These are phyloP conservation scores for Eumacrocentrus americanus DNA, from an alignment of 2,888 invertebrate species.

Conservation along the genomic window DNA sequence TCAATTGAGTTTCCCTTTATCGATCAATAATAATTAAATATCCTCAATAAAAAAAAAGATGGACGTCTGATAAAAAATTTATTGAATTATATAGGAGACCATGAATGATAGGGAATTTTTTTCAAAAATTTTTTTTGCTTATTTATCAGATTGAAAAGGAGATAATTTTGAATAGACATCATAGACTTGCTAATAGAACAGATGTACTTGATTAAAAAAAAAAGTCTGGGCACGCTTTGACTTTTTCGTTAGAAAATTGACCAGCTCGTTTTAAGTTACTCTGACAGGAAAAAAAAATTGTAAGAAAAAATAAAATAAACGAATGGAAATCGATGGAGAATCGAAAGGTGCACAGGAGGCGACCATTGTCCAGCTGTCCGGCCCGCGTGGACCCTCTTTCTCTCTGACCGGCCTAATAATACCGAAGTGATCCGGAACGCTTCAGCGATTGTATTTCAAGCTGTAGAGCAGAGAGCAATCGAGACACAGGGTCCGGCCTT, in stretches of 20 bases:
- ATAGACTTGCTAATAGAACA: neutral
- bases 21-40: too few relatives aligned
- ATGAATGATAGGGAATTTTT: too few relatives aligned
- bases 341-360: slow-evolving; percentile 20
- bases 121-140: neutral
- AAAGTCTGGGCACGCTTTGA: neutral
- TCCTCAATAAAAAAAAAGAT: too few relatives aligned
- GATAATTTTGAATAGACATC: slow-evolving; percentile 2
- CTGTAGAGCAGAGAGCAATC: slow-evolving; percentile 40
- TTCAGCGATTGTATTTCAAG: slow-evolving; percentile 54
- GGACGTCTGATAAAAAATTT: too few relatives aligned
- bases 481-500: slow-evolving; percentile 44
- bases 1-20: slow-evolving; percentile 6
- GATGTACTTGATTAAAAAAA: neutral
- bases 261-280: slow-evolving; percentile 34
- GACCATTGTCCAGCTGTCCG: slow-evolving; percentile 56
- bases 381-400: slow-evolving; percentile 46
- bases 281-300: neutral
- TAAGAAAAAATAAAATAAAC: slow-evolving; percentile 23
- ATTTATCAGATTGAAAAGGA: neutral
- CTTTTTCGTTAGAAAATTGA: slow-evolving; percentile 17
- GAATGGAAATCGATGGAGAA: slow-evolving; percentile 20
- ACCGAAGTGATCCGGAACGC: slow-evolving; percentile 54
- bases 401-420: slow-evolving; percentile 44
- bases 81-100: too few relatives aligned